Base-by-base conservation (phyloP, 2,888 invertebrate genomes). In the Lycophotia porphyrea region DNA sequence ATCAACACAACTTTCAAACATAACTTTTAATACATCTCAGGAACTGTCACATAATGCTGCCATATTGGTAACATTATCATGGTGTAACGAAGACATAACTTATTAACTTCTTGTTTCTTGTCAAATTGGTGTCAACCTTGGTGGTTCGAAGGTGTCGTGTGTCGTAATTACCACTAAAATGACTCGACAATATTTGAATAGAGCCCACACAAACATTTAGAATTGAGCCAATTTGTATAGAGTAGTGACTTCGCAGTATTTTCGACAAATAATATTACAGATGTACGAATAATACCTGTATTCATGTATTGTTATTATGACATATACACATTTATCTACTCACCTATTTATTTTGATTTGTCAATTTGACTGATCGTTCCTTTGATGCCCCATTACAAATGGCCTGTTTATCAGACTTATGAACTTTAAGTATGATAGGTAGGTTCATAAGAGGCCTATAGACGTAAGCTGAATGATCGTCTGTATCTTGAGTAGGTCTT, bases 121-220 rank as follows among this genome's bases (percentile, higher is more conserved):
- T 84, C 76, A 82, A 87, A 91, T 90, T 82, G 88, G 88, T 91
- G 91, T 90, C 90, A 90, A 84, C 85, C 80, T 87, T 86, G 82
- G 72, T 78, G 65, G 67, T 82, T 78, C 58, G 76, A 71, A 55
- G 64, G 68, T 76, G 65, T 86, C 63, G 68, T 76, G 65, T 86
- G 74, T 77, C 74, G 80, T 74, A 86, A 88, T 86, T 86, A 86
- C 63, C 76, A 47, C 68, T 66, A 69, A 80, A 76, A 84, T 88
- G 89, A 91, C 84, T 86, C 73, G 84, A 78, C 89, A 90, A 87
- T 89, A 90, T 91, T 90, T 89, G 86, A 81, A 79, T 76, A 80
- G 76, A 73, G 78, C 85, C 83, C 81, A 81, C 84, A 85, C 81
- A 76, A 83, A 84, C 81, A 81, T 84, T 78, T 78, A 74, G 76